Evolutionary conservation across 2,113 vertebrate species (phyloP), one percentile per base, ranked within the genome.

Genomic region (Barnardius zonarius): DNA sequence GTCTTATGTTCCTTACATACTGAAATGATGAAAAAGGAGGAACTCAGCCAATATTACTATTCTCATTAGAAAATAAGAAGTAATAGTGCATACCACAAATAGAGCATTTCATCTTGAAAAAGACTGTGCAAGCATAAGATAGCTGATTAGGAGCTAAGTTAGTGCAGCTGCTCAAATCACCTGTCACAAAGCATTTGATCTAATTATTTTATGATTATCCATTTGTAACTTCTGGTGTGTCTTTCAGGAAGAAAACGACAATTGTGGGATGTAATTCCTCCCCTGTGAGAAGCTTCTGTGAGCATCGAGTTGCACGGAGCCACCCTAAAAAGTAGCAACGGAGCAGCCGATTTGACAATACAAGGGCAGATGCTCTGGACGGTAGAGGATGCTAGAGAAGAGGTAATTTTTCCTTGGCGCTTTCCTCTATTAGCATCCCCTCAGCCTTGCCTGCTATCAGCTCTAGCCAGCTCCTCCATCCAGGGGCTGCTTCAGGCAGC

Each of bases 311-410:
- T 83, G 64, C 88, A 52, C 46, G 1, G 86, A 94, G 64, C 63
- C 67, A 39, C 64, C 48, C 72, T 54, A 5, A 31, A 48, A 31
- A 70, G 80, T 83, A 86, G 75, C 79, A 41, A 73, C 3, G 54
- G 78, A 64, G 83, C 92, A 44, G 88, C 9, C 55, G 12, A 9
- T 62, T 68, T 46, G 74, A 44, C 51, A 80, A 24, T 1, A 44
- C 35, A 49, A 95, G 92, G 95, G 95, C 93, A 96, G 92, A 86
- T 94, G 77, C 73, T 93, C 73, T 62, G 90, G 69, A 88, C 93
- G 11, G 90, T 11, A 96, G 96, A 93, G 95, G 95, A 97, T 96
- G 95, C 95, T 96, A 92, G 92, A 96, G 93, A 90, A 94, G 88
- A 96, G 95, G 92, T 94, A 96, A 86, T 86, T 84, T 88, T 72